phyloP scores from a whole-genome alignment of 2,888 invertebrate genomes.

The Chalcis sispes region DNA sequence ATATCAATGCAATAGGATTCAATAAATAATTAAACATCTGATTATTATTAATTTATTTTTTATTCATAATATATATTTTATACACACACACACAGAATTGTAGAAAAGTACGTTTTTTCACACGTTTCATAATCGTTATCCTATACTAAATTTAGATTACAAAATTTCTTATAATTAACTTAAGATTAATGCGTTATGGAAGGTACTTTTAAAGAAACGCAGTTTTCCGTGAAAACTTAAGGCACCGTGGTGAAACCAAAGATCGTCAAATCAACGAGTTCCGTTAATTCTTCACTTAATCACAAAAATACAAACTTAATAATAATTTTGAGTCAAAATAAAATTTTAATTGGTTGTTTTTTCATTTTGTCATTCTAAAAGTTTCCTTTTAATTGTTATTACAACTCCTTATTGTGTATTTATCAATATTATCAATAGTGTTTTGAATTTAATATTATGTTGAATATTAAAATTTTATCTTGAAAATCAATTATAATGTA shows the following conservation, averaged over 20 bases:
- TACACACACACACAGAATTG: conserved; percentile 63
- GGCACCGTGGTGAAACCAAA: conserved; percentile 68
- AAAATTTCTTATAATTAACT: conserved; percentile 30
- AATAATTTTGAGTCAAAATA: conserved; percentile 48
- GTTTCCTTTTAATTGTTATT: background rate
- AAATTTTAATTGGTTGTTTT: conserved; percentile 23
- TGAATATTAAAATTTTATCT: conserved; percentile 38
- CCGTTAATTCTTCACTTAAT: conserved; percentile 5
- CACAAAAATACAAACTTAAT: conserved; percentile 50
- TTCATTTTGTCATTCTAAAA: background rate
- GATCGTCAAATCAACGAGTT: conserved; percentile 48
- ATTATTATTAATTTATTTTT: conserved; percentile 38
- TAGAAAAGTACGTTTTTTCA: conserved; percentile 69
- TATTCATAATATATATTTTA: conserved; percentile 56
- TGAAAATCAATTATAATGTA: conserved; percentile 18
- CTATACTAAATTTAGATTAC: conserved; percentile 51
- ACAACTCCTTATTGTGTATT: too few relatives aligned
- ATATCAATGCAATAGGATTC: too few relatives aligned
- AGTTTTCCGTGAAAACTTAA: conserved; percentile 58
- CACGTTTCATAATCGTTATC: conserved; percentile 67
- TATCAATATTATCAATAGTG: too few relatives aligned
- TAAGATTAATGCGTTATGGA: conserved; percentile 60
- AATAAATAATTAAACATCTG: background rate
- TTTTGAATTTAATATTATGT: too few relatives aligned
- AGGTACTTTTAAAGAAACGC: conserved; percentile 62